phyloP scores from a whole-genome alignment of 2,888 invertebrate genomes.

The Leptothorax acervorum region DNA sequence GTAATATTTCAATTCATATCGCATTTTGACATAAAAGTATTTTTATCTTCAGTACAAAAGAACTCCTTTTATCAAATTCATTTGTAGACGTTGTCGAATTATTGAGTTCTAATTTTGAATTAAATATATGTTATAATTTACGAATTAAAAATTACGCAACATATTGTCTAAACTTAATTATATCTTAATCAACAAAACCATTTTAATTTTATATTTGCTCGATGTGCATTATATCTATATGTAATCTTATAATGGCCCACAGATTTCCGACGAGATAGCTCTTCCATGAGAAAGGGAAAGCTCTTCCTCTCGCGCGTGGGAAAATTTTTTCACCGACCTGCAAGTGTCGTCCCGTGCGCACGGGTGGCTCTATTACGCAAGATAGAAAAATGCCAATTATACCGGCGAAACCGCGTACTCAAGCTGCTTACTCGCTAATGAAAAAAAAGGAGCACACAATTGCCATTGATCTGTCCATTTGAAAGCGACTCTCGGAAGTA shows the following conservation, averaged over 20 bases:
- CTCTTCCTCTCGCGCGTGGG: constrained; percentile 53
- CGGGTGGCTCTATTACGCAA: constrained; percentile 53
- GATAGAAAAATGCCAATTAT: constrained; percentile 63
- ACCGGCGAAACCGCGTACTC: constrained; percentile 50
- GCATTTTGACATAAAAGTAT: not conserved
- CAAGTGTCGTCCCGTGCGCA: constrained; percentile 54
- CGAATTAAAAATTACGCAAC: constrained; percentile 40
- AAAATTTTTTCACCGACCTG: constrained; percentile 66
- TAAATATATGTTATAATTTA: not conserved
- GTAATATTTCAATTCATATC: not conserved
- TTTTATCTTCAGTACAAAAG: not conserved
- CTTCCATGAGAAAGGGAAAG: constrained; percentile 68
- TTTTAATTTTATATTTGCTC: constrained; percentile 15
- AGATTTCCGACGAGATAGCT: constrained; percentile 63
- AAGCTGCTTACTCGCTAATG: constrained; percentile 40
- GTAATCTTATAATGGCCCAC: constrained; percentile 16
- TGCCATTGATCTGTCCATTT: constrained; percentile 1
- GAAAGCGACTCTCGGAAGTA: constrained; percentile 14
- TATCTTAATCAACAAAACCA: constrained; percentile 21
- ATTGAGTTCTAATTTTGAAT: constrained; percentile 18
- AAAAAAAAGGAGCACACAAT: constrained; percentile 34
- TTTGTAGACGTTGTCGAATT: not conserved
- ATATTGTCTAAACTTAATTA: constrained; percentile 15
- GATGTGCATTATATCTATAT: constrained; percentile 7
- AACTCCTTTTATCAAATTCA: not conserved